phyloP scores from a whole-genome alignment of 1,140 invertebrate genomes.

The Charaxes varanes region DNA sequence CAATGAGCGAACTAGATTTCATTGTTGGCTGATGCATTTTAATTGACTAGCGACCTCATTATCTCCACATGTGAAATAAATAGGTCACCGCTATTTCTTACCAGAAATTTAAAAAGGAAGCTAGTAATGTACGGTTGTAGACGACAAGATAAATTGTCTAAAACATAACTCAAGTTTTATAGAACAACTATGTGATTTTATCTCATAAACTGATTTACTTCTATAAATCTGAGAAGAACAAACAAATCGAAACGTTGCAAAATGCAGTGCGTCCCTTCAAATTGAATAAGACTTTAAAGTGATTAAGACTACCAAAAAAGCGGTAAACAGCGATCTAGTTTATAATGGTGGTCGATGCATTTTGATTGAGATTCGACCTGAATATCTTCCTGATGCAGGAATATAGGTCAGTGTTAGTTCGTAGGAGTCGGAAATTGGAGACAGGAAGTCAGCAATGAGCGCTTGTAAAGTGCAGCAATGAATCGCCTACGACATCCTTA shows the following conservation, averaged over 20 bases:
- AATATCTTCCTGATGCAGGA: conserved; percentile 40
- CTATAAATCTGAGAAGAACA: too few relatives aligned
- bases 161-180: too few relatives aligned
- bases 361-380: conserved; percentile 55
- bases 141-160: too few relatives aligned
- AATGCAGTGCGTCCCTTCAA: conserved; percentile 33
- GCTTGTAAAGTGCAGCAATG: conserved; percentile 23
- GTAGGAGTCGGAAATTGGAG: conserved; percentile 37
- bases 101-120: too few relatives aligned
- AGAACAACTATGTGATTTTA: too few relatives aligned
- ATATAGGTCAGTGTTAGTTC: conserved; percentile 61
- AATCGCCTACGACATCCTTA: conserved; percentile 26
- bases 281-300: too few relatives aligned
- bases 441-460: conserved; percentile 53
- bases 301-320: too few relatives aligned
- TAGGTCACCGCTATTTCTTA: too few relatives aligned
- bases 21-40: conserved; percentile 24
- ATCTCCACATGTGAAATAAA: too few relatives aligned
- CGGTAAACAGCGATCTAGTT: too few relatives aligned
- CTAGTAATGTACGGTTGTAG: too few relatives aligned
- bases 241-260: conserved; percentile 41
- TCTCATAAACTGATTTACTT: too few relatives aligned
- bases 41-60: conserved; percentile 54
- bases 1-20: conserved; percentile 21
- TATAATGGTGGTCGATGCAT: conserved; percentile 24